Evolutionary conservation across 2,888 invertebrate genomes (phyloP), one percentile per base, ranked within the genome.

Genomic region (Acanthosoma haemorrhoidale): DNA sequence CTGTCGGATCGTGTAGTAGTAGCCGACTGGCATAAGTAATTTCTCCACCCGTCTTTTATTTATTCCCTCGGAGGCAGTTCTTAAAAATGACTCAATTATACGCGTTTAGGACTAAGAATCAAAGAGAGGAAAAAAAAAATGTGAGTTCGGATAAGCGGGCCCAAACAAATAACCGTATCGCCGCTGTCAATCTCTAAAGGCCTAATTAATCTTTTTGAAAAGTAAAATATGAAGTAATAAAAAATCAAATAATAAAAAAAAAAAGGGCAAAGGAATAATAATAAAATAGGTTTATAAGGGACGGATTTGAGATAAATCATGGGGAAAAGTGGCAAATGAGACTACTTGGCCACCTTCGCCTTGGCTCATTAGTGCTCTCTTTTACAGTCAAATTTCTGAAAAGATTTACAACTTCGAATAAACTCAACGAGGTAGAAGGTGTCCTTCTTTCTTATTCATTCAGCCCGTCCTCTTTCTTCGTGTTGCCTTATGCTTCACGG

Each of bases 361-460:
- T 25, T 51, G n/a, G 1, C 51, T 61, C 61, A 61, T 61, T 61
- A 61, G 61, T 13, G 21, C 5, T 1, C n/a, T 15, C 61, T 61
- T 61, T 61, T 61, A 36, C 25, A 61, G 34, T 61, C 61, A 38
- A 61, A 61, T 61, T 61, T 61, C 38, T 8, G 16, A 29, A n/a
- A 38, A 61, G 61, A 61, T 61, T 61, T 61, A 61, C 38, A 16
- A 21, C 18, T 38, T 6, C 16, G 16, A 41, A 41, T 41, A 41
- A 41, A 41, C 41, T 13, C 25, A 25, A 18, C 21, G 61, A 38
- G 29, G 51, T 21, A 51, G 21, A 25, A 4, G 8, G 51, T 13
- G 51, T n/a, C 51, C 25, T 51, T 51, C n/a, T 25, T 51, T 51
- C n/a, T n/a, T n/a, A n/a, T n/a, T n/a, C n/a, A n/a, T n/a, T n/a